Evolutionary conservation across 2,888 invertebrate species (phyloP).

Genomic region (Drymonia ruficornis): DNA sequence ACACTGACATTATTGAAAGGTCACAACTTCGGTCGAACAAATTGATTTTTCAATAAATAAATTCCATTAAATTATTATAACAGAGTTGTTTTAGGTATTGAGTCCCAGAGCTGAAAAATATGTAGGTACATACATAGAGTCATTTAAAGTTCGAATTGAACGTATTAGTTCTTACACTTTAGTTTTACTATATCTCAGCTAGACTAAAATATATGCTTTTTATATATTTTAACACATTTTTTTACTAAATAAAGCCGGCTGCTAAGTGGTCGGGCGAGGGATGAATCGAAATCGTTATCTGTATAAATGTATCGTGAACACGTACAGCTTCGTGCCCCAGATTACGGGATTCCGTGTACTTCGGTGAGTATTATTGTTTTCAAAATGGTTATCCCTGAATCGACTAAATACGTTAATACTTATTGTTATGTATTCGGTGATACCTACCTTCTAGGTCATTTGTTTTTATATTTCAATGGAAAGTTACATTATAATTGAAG

Average conservation of each 20-base stretch:
- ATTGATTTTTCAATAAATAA: constrained; percentile 5
- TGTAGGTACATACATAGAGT: no score
- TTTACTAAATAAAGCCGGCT: neutral
- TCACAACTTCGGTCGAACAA: constrained; percentile 1
- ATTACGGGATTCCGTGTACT: constrained; percentile 19
- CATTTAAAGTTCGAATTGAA: no score
- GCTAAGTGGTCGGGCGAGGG: constrained; percentile 23
- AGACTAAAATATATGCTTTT: neutral
- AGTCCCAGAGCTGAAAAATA: no score
- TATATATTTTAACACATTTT: neutral
- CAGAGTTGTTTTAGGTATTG: neutral
- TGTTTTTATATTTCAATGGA: neutral
- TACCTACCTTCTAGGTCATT: neutral
- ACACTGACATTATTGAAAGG: constrained; percentile 2
- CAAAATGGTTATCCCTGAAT: constrained; percentile 20
- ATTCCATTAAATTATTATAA: neutral
- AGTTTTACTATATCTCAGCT: no score
- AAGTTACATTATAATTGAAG: no score
- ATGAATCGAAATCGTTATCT: constrained; percentile 31
- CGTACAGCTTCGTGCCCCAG: constrained; percentile 22
- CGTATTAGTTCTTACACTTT: no score
- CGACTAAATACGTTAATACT: constrained; percentile 19
- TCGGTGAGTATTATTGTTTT: constrained; percentile 25
- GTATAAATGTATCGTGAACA: constrained; percentile 29
- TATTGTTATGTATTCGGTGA: constrained; percentile 9